These are phyloP conservation scores for Luehdorfia chinensis DNA, from an alignment of 1,140 invertebrate species.

Conservation along the genomic window DNA sequence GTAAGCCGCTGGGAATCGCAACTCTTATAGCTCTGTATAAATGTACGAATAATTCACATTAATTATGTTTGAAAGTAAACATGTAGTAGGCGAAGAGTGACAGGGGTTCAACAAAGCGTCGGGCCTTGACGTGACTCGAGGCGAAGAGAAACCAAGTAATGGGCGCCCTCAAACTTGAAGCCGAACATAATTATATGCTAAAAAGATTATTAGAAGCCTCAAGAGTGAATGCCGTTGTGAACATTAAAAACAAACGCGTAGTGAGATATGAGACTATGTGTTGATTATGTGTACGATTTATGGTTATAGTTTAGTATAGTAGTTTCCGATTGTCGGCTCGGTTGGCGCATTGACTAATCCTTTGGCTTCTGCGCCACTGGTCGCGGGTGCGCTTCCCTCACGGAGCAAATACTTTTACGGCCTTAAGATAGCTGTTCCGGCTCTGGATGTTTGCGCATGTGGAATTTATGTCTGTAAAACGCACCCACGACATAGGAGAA, in stretches of 20 bases:
- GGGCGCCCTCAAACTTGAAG: constrained; percentile 13
- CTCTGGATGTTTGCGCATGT: no score
- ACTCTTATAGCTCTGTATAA: constrained; percentile 1
- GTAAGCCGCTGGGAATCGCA: not conserved
- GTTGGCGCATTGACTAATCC: not conserved
- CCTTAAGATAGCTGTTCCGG: no score
- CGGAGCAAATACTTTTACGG: no score
- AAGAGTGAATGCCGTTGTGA: constrained; percentile 3
- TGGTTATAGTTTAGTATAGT: no score
- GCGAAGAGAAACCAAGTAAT: constrained; percentile 17
- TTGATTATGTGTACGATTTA: not conserved
- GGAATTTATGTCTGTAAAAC: no score
- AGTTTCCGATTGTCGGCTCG: no score
- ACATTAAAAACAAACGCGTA: constrained; percentile 7
- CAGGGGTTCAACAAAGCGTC: constrained; percentile 25
- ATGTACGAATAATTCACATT: constrained; percentile 23
- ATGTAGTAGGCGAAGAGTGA: constrained; percentile 36
- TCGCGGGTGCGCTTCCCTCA: no score
- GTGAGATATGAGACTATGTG: not conserved
- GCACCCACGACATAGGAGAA: no score
- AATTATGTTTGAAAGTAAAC: constrained; percentile 40
- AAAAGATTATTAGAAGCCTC: constrained; percentile 20
- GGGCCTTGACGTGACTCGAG: constrained; percentile 7
- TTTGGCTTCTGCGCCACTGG: no score
- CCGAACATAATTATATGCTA: constrained; percentile 19